These are phyloP conservation scores for Nymphalis polychloros DNA, from an alignment of 2,888 invertebrate genomes.

Conservation along the genomic window DNA sequence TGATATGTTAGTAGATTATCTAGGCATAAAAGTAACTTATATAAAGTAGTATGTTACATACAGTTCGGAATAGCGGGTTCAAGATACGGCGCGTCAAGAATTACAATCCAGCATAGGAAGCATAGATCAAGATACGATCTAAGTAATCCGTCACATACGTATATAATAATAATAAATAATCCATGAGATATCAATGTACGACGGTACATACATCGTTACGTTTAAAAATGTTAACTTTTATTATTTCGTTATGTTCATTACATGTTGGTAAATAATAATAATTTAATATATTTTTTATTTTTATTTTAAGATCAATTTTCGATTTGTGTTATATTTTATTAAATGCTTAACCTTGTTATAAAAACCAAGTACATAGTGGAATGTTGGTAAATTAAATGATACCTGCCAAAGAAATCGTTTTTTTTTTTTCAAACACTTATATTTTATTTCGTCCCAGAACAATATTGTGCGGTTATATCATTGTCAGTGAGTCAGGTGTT, in stretches of 20 bases:
- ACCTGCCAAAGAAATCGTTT: too few relatives aligned
- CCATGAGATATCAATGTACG: background rate
- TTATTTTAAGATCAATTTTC: too few relatives aligned
- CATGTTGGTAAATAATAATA: too few relatives aligned
- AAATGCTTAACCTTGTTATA: too few relatives aligned
- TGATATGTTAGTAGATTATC: background rate
- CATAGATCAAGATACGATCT: constrained; percentile 23
- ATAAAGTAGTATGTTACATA: constrained; percentile 5
- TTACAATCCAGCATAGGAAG: constrained; percentile 13
- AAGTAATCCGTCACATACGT: constrained; percentile 11
- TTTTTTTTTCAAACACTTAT: background rate
- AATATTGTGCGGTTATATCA: constrained; percentile 28
- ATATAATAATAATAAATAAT: constrained; percentile 1
- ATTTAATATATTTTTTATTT: too few relatives aligned
- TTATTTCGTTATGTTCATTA: too few relatives aligned
- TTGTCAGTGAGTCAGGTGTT: constrained; percentile 48
- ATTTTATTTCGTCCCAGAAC: background rate
- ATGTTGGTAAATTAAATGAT: too few relatives aligned
- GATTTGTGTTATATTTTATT: too few relatives aligned
- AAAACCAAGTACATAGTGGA: too few relatives aligned
- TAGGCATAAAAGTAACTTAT: background rate
- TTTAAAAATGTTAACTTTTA: too few relatives aligned
- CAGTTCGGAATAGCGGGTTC: constrained; percentile 1
- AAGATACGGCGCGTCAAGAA: constrained; percentile 2
- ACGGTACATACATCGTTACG: too few relatives aligned